A percentile compares a stretch with the other conserved stretches of the same genome.
Evolutionary conservation across 2,888 invertebrate genomes (phyloP).

Genomic region (Drymonia ruficornis): DNA sequence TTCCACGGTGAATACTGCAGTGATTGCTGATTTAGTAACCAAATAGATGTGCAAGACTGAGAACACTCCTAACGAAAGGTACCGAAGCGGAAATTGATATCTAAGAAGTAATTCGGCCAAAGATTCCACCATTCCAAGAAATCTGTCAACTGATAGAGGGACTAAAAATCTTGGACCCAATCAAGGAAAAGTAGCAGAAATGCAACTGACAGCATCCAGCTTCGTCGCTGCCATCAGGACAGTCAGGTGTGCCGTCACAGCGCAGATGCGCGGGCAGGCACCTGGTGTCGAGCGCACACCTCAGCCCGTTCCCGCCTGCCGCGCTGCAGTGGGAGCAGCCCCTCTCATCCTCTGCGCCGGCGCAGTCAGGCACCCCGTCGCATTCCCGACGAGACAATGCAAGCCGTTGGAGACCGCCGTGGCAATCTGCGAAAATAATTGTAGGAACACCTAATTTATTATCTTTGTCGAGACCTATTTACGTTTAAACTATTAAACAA

Average conservation of each 20-base stretch:
- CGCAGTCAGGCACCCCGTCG: constrained; percentile 94
- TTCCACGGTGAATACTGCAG: too few species aligned
- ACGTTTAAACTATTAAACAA: too few species aligned
- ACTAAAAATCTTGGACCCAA: too few species aligned
- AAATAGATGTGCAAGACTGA: too few species aligned
- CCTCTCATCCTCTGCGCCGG: constrained; percentile 92
- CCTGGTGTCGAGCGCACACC: constrained; percentile 91
- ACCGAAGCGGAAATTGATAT: too few species aligned
- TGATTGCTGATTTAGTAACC: too few species aligned
- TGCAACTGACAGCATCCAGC: constrained; percentile 91
- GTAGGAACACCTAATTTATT: neutral
- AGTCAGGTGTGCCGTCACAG: constrained; percentile 93
- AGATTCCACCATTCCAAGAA: too few species aligned
- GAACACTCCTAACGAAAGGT: too few species aligned
- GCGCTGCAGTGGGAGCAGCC: constrained; percentile 91
- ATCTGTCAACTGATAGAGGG: too few species aligned
- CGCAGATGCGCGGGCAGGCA: constrained; percentile 89
- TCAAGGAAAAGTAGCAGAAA: neutral
- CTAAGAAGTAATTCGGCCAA: too few species aligned
- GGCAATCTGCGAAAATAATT: constrained; percentile 85
- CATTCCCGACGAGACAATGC: constrained; percentile 92
- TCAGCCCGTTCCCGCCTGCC: constrained; percentile 84
- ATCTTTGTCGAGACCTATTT: too few species aligned
- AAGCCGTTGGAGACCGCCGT: constrained; percentile 88
- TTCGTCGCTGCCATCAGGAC: constrained; percentile 95